Percentiles rank a stretch among this genome's conserved stretches.
Evolutionary conservation across 1,140 invertebrate genomes (phyloP).

Genomic region (Lordiphosa stackelbergi): DNA sequence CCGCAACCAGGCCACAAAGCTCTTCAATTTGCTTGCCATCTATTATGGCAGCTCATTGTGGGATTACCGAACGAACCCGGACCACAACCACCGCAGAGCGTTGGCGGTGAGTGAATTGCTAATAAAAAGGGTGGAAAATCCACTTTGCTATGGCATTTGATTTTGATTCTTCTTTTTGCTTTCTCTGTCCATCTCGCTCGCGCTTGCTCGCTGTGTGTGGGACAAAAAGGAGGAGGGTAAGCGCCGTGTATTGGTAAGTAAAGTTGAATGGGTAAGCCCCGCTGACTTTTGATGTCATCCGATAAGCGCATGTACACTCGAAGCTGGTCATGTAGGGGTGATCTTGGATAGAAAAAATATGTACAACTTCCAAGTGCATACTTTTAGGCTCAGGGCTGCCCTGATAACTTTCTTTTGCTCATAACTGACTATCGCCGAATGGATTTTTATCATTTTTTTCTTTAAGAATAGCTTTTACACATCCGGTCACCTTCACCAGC

Average conservation of each 20-base stretch:
- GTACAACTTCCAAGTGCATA: too few species aligned
- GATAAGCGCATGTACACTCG: conserved; percentile 33
- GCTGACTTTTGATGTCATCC: conserved; percentile 60
- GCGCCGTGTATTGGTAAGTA: conserved; percentile 5
- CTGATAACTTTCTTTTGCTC: too few species aligned
- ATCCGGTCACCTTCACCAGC: too few species aligned
- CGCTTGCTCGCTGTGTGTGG: neutral
- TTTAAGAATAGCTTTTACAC: too few species aligned
- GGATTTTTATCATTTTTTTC: too few species aligned
- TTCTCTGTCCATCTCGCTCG: neutral
- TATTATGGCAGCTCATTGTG: conserved; percentile 76
- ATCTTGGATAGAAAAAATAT: too few species aligned
- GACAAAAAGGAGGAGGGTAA: conserved; percentile 3
- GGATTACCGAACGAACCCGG: conserved; percentile 56
- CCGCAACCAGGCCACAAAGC: conserved; percentile 72
- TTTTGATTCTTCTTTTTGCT: conserved; percentile 56
- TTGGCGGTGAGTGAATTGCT: conserved; percentile 45
- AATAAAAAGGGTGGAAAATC: conserved; percentile 76
- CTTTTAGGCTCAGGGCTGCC: too few species aligned
- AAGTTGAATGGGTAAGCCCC: conserved; percentile 13
- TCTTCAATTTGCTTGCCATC: conserved; percentile 76
- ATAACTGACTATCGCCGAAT: too few species aligned
- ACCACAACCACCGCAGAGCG: conserved; percentile 20
- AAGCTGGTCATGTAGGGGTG: neutral
- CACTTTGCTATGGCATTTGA: conserved; percentile 77